These are phyloP conservation scores for Syritta pipiens DNA, from an alignment of 2,888 invertebrate genomes.

Conservation along the genomic window DNA sequence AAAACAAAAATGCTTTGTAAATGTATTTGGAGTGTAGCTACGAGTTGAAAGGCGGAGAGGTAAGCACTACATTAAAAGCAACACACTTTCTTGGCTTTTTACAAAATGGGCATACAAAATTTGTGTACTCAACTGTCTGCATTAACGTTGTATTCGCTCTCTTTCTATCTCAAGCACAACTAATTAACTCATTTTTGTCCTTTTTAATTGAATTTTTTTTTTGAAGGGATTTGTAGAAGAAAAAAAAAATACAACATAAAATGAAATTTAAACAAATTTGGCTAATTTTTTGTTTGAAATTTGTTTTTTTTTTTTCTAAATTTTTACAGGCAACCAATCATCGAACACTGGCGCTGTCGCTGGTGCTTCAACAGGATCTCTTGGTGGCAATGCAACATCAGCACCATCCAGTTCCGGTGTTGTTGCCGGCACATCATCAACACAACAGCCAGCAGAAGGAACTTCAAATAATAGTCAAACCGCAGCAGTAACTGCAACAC, in stretches of 20 bases:
- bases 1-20: no score
- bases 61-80: no score
- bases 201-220: no score
- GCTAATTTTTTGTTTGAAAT: no score
- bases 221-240: background rate
- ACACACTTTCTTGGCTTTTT: no score
- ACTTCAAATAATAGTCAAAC: slow-evolving; percentile 59
- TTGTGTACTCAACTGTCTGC: no score
- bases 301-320: background rate
- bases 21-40: no score
- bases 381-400: slow-evolving; percentile 64
- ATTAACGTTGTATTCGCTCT: no score
- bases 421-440: slow-evolving; percentile 56
- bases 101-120: no score
- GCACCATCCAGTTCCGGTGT: slow-evolving; percentile 59
- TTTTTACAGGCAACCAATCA: slow-evolving; percentile 71
- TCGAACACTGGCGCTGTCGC: slow-evolving; percentile 68
- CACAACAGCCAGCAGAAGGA: slow-evolving; percentile 52
- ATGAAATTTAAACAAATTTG: background rate
- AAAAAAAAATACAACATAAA: background rate
- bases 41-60: no score
- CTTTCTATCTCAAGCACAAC: no score
- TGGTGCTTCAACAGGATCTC: slow-evolving; percentile 61
- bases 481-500: slow-evolving; percentile 59
- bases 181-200: no score